These are phyloP conservation scores for Aplidium turbinatum DNA, from an alignment of 23 tunicate species.

Conservation along the genomic window DNA sequence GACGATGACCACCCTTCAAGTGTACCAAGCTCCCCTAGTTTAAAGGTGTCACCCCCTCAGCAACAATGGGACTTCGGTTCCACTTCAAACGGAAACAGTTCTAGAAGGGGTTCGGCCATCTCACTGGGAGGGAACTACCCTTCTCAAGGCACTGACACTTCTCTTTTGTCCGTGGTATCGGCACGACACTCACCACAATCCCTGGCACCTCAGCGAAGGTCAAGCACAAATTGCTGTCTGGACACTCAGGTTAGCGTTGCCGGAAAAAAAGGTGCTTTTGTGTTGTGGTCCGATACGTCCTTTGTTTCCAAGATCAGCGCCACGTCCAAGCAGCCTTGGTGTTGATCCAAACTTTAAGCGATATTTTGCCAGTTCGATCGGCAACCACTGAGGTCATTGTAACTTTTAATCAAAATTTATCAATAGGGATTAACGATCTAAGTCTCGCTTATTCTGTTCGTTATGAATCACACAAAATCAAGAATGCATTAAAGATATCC, in stretches of 20 bases:
- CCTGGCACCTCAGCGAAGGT: background rate
- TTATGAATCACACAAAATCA: too few relatives aligned
- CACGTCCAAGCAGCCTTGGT: too few relatives aligned
- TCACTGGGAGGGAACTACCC: background rate
- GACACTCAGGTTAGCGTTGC: slow-evolving; percentile 16
- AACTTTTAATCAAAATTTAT: too few relatives aligned
- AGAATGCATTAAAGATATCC: too few relatives aligned
- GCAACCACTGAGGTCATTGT: too few relatives aligned
- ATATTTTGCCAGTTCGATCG: too few relatives aligned
- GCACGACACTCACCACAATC: background rate
- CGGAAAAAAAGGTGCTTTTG: too few relatives aligned
- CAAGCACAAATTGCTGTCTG: slow-evolving; percentile 6
- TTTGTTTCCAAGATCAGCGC: too few relatives aligned
- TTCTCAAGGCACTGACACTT: background rate
- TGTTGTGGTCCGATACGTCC: too few relatives aligned
- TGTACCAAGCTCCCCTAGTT: slow-evolving; percentile 63
- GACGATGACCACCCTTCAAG: slow-evolving; percentile 29
- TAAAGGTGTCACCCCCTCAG: slow-evolving; percentile 38
- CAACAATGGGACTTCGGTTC: slow-evolving; percentile 8
- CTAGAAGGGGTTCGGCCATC: slow-evolving; percentile 46
- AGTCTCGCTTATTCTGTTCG: too few relatives aligned
- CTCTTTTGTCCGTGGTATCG: slow-evolving; percentile 12
- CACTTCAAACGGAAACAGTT: background rate
- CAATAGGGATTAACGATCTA: too few relatives aligned
- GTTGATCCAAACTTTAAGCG: too few relatives aligned